Percentiles rank a stretch among this genome's conserved stretches.
Evolutionary conservation across 2,888 invertebrate species (phyloP).

Genomic region (Apodemia mormo): DNA sequence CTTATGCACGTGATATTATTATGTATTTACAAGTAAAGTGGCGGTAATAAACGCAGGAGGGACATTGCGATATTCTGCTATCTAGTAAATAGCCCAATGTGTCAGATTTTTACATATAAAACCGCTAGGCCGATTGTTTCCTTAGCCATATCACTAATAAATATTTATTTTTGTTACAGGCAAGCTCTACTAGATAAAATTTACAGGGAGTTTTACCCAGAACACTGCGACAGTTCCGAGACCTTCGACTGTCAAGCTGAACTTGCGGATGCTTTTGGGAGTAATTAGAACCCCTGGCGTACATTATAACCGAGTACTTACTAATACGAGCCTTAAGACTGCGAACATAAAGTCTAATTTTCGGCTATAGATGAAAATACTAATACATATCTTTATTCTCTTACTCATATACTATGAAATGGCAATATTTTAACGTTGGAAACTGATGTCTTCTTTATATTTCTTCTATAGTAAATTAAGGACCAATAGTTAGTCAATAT

Average conservation of each 20-base stretch:
- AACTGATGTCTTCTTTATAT: slow-evolving; percentile 23
- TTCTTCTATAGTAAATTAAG: slow-evolving; percentile 21
- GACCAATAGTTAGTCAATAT: slow-evolving; percentile 27
- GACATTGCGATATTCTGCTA: too few species aligned
- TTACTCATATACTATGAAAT: slow-evolving; percentile 19
- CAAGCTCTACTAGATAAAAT: slow-evolving; percentile 89
- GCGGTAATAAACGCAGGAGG: too few species aligned
- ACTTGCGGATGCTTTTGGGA: slow-evolving; percentile 59
- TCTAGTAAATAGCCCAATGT: too few species aligned
- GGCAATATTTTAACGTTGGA: slow-evolving; percentile 27
- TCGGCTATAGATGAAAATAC: slow-evolving; percentile 6
- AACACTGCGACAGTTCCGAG: slow-evolving; percentile 84
- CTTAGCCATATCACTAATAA: background rate
- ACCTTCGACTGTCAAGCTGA: slow-evolving; percentile 73
- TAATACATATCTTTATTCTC: slow-evolving; percentile 25
- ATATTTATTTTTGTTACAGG: slow-evolving; percentile 67
- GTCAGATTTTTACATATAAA: too few species aligned
- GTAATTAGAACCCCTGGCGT: slow-evolving; percentile 49
- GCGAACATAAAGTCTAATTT: slow-evolving; percentile 7
- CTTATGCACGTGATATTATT: too few species aligned
- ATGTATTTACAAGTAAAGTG: too few species aligned
- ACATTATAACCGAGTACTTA: slow-evolving; percentile 27
- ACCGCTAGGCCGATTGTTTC: background rate
- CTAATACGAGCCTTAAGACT: slow-evolving; percentile 33
- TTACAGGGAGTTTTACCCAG: slow-evolving; percentile 90